Base-by-base conservation (phyloP, 1,140 invertebrate species). In the Hermatobates lingyangjiaoensis region DNA sequence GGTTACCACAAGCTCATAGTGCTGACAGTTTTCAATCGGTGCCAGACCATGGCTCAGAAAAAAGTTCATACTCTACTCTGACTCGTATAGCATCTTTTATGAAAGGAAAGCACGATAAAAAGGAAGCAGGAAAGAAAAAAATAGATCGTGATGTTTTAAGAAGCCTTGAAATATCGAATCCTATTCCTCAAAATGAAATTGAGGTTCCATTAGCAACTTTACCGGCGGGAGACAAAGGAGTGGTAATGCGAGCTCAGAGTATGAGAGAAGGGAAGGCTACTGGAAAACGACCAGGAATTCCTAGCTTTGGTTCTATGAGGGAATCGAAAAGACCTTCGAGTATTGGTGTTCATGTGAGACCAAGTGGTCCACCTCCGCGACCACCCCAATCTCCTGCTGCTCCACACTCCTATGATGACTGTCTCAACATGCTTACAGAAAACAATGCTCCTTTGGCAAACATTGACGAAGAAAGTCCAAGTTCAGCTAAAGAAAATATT, bases 281-380 rank as follows among this genome's bases (percentile, higher is more conserved):
- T 7, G 66, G 66, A 15, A 68, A 72, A 38, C 63, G 68, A 57
- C 74, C 77, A 0, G 62, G 68, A 0, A 72, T 87, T n/a, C 80
- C 80, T 23, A 77, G 74, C 26, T 86, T 87, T 59, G 83, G 83
- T 0, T 87, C 82, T 0, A 86, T 87, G 81, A 64, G 82, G 27
- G 66, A 67, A 0, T 71, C 70, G 0, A 76, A 77, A 15, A 69
- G 85, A 44, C 84, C 84, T 0, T 70, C 78, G 5, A 86, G 83
- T 52, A 76, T 81, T 14, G 73, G 78, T 0, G 64, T 60, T 27
- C 75, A 59, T 23, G 70, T 61, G 46, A 71, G 72, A 60, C 83
- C 72, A 14, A 80, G 72, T 46, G 71, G 72, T 25, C 77, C 77
- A 0, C 80, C 68, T 51, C 83, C 71, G 18, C 71, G 63, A 52